A percentile compares a stretch with the other conserved stretches of the same genome.
Conservation (phyloP, 2,888 invertebrate genomes). For the Cremastobaeus sp. region DNA sequence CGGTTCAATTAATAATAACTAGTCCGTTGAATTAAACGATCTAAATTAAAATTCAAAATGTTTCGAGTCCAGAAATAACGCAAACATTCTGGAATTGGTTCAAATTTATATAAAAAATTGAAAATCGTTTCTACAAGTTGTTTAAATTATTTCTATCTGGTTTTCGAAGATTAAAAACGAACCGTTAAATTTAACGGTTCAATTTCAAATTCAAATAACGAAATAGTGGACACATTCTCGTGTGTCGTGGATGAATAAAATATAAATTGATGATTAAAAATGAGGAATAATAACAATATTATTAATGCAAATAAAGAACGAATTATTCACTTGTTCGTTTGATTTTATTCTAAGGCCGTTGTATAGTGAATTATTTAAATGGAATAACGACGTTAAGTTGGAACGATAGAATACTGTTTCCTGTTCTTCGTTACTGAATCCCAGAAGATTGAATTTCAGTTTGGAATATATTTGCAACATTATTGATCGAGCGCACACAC, state of each 20-base stretch:
- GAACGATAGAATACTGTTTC: slow-evolving; percentile 60
- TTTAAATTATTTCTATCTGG: no score
- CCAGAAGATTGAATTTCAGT: slow-evolving; percentile 59
- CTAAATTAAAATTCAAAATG: no score
- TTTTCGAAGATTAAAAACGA: no score
- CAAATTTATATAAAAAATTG: no score
- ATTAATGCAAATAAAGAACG: slow-evolving; percentile 40
- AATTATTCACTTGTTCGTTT: slow-evolving; percentile 58
- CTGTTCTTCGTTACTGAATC: slow-evolving; percentile 58
- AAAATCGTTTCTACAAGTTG: no score
- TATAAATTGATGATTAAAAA: neutral
- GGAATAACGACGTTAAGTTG: slow-evolving; percentile 63
- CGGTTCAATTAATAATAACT: no score
- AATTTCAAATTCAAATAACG: neutral
- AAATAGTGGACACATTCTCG: neutral
- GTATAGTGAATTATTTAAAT: slow-evolving; percentile 66
- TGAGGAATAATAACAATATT: slow-evolving; percentile 36
- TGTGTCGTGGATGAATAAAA: no score
- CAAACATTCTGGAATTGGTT: no score
- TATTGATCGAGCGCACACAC: slow-evolving; percentile 49
- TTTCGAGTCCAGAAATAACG: no score
- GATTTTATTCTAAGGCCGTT: slow-evolving; percentile 55
- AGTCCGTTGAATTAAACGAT: no score
- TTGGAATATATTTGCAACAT: slow-evolving; percentile 56
- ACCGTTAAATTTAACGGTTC: no score